These are phyloP conservation scores for Venustoraphidia nigricollis DNA, from an alignment of 2,888 invertebrate genomes.

Conservation along the genomic window DNA sequence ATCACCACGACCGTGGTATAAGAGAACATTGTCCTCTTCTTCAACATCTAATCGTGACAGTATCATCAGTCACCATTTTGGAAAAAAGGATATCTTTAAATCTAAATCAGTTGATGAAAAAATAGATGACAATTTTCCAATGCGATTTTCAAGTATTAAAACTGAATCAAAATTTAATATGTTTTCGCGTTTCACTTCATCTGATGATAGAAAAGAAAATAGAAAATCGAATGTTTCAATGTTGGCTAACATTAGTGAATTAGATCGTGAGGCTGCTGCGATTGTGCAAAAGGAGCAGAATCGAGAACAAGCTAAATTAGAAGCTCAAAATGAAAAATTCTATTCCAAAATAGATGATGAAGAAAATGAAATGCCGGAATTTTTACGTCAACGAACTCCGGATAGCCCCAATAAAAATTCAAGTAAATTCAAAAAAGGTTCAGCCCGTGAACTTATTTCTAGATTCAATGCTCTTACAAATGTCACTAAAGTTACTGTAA, in stretches of 20 bases:
- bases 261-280: constrained; percentile 63
- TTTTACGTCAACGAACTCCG: constrained; percentile 20
- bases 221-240: constrained; percentile 41
- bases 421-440: constrained; percentile 20
- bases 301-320: constrained; percentile 15
- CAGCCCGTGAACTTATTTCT: constrained; percentile 39
- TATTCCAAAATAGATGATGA: constrained; percentile 12
- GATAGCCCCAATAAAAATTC: constrained; percentile 5
- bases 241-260: constrained; percentile 60
- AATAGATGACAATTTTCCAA: constrained; percentile 22
- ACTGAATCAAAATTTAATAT: constrained; percentile 15
- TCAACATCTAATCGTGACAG: constrained; percentile 5
- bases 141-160: constrained; percentile 30
- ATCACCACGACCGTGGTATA: constrained; percentile 51
- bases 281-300: constrained; percentile 43
- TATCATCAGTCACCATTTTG: constrained; percentile 16
- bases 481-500: constrained; percentile 35
- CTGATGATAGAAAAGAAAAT: constrained; percentile 24
- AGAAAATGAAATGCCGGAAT: constrained; percentile 20
- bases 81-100: constrained; percentile 16
- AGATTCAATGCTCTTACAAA: constrained; percentile 47
- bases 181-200: constrained; percentile 13
- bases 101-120: constrained; percentile 13
- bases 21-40: constrained; percentile 27
- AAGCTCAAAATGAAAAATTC: constrained; percentile 19